Base-by-base conservation (phyloP, 92 coral and sea anemone species). In the Phenganax marumi region DNA sequence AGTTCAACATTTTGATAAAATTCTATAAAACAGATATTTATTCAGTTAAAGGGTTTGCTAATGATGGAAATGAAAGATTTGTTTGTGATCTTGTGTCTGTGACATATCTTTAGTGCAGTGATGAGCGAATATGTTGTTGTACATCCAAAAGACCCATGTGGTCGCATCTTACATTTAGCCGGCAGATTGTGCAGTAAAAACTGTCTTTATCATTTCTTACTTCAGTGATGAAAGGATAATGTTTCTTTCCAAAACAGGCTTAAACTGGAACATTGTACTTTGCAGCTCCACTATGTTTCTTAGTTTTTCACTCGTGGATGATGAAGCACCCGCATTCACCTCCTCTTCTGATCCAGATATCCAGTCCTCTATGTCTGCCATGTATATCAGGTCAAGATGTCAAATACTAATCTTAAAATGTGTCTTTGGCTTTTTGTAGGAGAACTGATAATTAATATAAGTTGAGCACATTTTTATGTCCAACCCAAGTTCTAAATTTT, bases 71-170 rank as follows among this genome's bases (percentile, higher is more conserved):
- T 10, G 82, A 16, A 56, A 77, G 70, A 24, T 10, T 55, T 8
- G 82, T 18, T 58, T 77, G 82, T 19, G 82, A 77, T 57, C 12
- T 77, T 12, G 47, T 46, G 33, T 52, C 51, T 50, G 65, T 62
- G 65, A 25, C 77, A 49, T 73, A 17, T 73, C 50, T 8, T 73
- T 50, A 25, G 77, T 50, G 84, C 65, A 51, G 47, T 51, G 58
- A 17, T 47, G 76, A 50, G 55, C 17, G 11, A 51, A 49, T 6
- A 24, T 49, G 76, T 48, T 50, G 76, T 49, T 80, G 76, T 6
- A 80, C 84, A 66, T 80, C 84, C n/a, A 61, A 9, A 50, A 80
- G 76, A 39, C 84, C 75, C 75, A 65, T 65, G 65, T 80, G 84
- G 25, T 21, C 76, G 62, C 84, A 80, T 39, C 51, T 66, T 47